Conservation (phyloP, 2,888 invertebrate genomes). For the Drosophila meridionalis region DNA sequence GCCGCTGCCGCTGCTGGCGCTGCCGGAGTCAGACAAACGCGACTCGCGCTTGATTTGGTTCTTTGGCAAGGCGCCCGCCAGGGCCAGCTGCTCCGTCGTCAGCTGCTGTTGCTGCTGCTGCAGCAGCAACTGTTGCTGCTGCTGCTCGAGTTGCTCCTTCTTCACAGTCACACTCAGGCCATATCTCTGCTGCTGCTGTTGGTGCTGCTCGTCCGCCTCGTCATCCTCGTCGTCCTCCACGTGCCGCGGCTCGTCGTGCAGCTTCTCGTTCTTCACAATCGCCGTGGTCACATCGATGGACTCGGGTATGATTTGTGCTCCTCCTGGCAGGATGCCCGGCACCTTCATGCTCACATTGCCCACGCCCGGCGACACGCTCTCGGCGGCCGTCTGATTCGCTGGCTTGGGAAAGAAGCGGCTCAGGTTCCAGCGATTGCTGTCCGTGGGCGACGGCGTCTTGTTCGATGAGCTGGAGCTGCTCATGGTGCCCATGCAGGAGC, state of each 20-base stretch:
- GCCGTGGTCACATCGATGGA: constrained; percentile 77
- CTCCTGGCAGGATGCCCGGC: constrained; percentile 79
- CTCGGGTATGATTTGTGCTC: constrained; percentile 83
- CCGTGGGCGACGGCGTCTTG: constrained; percentile 82
- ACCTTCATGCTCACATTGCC: constrained; percentile 79
- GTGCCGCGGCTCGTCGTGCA: constrained; percentile 65
- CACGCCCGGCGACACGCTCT: constrained; percentile 74
- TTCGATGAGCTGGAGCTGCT: constrained; percentile 78
- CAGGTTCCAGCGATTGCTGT: constrained; percentile 82
- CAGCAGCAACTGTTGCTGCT: constrained; percentile 26
- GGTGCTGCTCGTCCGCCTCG: constrained; percentile 41
- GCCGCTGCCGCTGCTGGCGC: constrained; percentile 37
- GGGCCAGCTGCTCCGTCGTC: constrained; percentile 51
- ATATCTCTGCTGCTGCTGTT: constrained; percentile 26
- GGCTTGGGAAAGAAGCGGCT: constrained; percentile 81
- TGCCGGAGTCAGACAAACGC: constrained; percentile 57
- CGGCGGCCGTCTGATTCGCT: constrained; percentile 64
- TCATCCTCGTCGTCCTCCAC: constrained; percentile 66
- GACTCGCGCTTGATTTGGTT: constrained; percentile 83
- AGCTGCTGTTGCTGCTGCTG: constrained; percentile 46
- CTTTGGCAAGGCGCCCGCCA: constrained; percentile 70
- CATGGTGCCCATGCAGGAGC: constrained; percentile 55
- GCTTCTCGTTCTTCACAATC: constrained; percentile 82
- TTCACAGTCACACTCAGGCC: constrained; percentile 81
- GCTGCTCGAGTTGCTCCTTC: constrained; percentile 70